Evolutionary conservation across 2,888 invertebrate species (phyloP).

Genomic region (Habroteleia sp.): DNA sequence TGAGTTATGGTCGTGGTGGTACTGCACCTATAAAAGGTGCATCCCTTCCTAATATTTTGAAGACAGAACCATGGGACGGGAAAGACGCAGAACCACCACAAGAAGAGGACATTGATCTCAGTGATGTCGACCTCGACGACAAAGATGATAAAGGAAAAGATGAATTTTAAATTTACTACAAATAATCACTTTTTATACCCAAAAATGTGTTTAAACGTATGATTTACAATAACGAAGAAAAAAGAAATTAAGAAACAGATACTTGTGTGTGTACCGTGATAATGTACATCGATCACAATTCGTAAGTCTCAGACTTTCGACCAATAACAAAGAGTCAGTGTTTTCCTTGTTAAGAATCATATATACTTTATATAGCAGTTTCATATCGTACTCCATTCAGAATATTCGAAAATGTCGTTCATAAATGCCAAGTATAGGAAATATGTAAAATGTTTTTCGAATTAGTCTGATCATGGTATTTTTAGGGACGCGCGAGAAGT

Average conservation of each 20-base stretch:
- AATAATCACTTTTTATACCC: constrained; percentile 27
- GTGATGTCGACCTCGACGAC: constrained; percentile 92
- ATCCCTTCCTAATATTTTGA: constrained; percentile 87
- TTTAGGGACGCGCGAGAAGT: constrained; percentile 10
- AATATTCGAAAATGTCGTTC: constrained; percentile 46
- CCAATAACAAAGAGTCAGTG: constrained; percentile 48
- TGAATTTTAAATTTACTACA: constrained; percentile 84
- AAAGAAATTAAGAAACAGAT: constrained; percentile 7
- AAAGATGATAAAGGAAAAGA: constrained; percentile 89
- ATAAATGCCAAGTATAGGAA: constrained; percentile 42
- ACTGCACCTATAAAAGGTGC: constrained; percentile 93
- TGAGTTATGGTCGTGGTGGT: constrained; percentile 95
- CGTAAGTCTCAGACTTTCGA: constrained; percentile 31
- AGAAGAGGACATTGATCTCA: constrained; percentile 95
- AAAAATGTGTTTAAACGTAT: no score
- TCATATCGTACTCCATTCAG: constrained; percentile 58
- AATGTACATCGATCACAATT: constrained; percentile 14
- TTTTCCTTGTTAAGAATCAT: constrained; percentile 61
- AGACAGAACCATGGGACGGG: constrained; percentile 94
- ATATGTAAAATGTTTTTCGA: constrained; percentile 49
- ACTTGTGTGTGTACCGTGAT: constrained; percentile 5
- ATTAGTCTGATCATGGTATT: constrained; percentile 7
- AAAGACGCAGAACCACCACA: constrained; percentile 93
- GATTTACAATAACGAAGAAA: no score
- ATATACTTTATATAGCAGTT: constrained; percentile 47